A percentile compares a stretch with the other conserved stretches of the same genome.
Evolutionary conservation across 2,113 vertebrate genomes (phyloP).

Genomic region (Corvus hawaiiensis): DNA sequence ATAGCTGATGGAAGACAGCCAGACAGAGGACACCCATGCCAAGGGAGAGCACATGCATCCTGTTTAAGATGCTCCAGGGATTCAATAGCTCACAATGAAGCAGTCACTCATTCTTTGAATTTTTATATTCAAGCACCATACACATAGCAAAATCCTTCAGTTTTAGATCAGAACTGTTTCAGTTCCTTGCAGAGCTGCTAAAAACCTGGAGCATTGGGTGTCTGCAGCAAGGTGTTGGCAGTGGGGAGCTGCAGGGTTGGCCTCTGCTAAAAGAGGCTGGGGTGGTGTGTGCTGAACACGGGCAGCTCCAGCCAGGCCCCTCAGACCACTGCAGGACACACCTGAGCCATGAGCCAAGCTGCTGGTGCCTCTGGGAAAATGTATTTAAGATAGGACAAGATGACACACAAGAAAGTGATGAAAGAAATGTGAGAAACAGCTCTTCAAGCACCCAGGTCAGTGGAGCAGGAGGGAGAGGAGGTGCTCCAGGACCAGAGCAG

Average conservation of each 20-base stretch:
- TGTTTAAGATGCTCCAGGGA: not conserved
- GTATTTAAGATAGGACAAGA: not conserved
- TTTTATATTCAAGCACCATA: not conserved
- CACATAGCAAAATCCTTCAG: not conserved
- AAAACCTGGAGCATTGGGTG: not conserved
- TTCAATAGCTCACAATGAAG: not conserved
- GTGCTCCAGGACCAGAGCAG: not conserved
- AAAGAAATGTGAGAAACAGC: not conserved
- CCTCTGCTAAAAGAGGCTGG: not conserved
- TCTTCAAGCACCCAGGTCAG: not conserved
- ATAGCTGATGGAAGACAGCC: not conserved
- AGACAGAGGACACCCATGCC: not conserved
- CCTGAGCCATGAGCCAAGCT: not conserved
- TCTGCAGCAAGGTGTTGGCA: not conserved
- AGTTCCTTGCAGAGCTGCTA: not conserved
- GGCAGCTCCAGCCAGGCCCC: not conserved
- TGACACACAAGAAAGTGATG: too few species aligned
- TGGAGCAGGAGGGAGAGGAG: not conserved
- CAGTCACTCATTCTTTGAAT: not conserved
- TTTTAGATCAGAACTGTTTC: not conserved
- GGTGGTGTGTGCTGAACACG: fast-evolving
- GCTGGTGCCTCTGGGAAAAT: not conserved
- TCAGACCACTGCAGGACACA: not conserved
- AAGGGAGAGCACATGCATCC: not conserved
- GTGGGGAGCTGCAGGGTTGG: not conserved